Evolutionary conservation across 2,888 invertebrate genomes (phyloP), one percentile per base, ranked within the genome.

Genomic region (Argyra leucocephala): DNA sequence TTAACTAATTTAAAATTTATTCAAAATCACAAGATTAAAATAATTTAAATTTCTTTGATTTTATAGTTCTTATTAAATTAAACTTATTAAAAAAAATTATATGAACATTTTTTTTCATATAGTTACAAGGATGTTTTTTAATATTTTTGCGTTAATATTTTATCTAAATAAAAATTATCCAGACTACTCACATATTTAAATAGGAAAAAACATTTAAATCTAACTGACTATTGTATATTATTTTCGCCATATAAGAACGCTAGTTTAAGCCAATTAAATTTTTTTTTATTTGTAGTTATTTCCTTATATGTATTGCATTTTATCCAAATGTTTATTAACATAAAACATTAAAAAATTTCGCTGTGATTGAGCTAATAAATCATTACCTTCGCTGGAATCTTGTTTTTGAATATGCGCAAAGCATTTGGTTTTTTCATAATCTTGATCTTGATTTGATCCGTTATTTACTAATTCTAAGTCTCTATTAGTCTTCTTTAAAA

Each of bases 401-500:
- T 59, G 59, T 59, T 59, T 22, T 59, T 23, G 22, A 23, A 59
- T 23, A 23, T 22, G 59, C 18, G 59, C 59, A 59, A 59, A 59
- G 23, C 59, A 59, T 23, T 23, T 23, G 3, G 59, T 22, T 59
- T 59, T 59, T 59, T 59, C 23, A 23, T 23, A 12, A 59, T 59
- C 23, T 9, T 12, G 18, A 2, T 59, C 59, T 23, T 23, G 23
- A 59, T 59, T 59, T n/a, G 48, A 18, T n/a, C 12, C 5, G 18
- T 48, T 9, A 48, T 48, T 48, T 48, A 48, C 12, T 23, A 59
- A 59, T 23, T 23, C 59, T 18, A 59, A 72, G 58, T 71, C 71
- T 65, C 48, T 48, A 48, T 77, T 75, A 22, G 75, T 76, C 68
- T 76, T 77, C 18, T 77, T 76, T 71, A 77, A 71, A 68, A 76